Evolutionary conservation across 37 sponge, comb jelly and placozoan genomes (phyloP).

Genomic region (Ephydatia muelleri): DNA sequence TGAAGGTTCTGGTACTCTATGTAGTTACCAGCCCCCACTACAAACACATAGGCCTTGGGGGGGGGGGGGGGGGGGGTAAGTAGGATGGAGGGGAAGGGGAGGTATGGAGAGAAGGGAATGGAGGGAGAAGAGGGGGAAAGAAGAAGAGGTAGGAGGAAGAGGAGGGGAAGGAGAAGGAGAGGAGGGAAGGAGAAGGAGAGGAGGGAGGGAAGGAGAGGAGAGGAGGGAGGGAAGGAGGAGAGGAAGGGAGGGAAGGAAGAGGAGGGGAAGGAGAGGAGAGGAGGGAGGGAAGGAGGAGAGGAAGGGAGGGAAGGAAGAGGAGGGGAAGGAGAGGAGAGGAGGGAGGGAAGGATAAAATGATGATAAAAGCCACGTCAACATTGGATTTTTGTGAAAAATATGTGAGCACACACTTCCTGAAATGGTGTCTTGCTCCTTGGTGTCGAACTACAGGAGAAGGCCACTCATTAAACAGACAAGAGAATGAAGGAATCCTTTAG

Average conservation of each 20-base stretch:
- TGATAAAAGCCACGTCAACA: not conserved
- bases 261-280: too few species aligned
- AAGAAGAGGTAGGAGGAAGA: not conserved
- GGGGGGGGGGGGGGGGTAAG: not conserved
- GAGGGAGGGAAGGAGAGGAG: too few species aligned
- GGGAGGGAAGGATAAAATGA: too few species aligned
- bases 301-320: too few species aligned
- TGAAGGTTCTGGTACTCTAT: slow-evolving; percentile 95
- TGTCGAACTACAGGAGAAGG: not conserved
- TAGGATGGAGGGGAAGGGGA: not conserved
- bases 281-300: too few species aligned
- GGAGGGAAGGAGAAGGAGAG: too few species aligned
- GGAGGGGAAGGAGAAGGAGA: too few species aligned
- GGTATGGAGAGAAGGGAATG: not conserved
- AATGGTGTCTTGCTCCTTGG: slow-evolving; percentile 54
- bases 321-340: too few species aligned
- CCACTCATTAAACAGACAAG: not conserved
- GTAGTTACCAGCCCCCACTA: slow-evolving; percentile 97
- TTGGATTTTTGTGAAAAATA: not conserved
- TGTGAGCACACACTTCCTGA: slow-evolving; percentile 40
- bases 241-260: too few species aligned
- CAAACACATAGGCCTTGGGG: slow-evolving; percentile 85
- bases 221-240: too few species aligned
- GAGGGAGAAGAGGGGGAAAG: not conserved
- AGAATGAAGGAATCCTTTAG: not conserved